Percentiles rank a stretch among this genome's conserved stretches.
These are phyloP conservation scores for Diabrotica balteata DNA, from an alignment of 2,888 invertebrate genomes.

Conservation along the genomic window DNA sequence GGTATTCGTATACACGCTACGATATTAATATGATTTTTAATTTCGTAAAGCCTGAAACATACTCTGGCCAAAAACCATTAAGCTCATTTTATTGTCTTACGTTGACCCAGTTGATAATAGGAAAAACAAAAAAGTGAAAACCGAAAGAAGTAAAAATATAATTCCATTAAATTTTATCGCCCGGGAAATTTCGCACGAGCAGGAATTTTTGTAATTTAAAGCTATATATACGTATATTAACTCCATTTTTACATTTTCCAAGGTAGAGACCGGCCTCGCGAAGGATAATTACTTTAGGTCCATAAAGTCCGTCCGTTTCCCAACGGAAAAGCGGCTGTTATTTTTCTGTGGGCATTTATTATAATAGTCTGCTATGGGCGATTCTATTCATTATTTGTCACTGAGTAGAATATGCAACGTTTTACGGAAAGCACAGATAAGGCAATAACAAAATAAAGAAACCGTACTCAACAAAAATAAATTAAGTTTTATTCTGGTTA, in stretches of 20 bases:
- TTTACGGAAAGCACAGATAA: too few relatives aligned
- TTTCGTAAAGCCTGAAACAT: too few relatives aligned
- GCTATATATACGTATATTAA: slow-evolving; percentile 9
- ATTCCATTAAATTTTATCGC: slow-evolving; percentile 28
- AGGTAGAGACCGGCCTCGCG: background rate
- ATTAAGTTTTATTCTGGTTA: too few relatives aligned
- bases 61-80: too few relatives aligned
- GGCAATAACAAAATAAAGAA: too few relatives aligned
- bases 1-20: too few relatives aligned
- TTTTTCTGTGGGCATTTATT: slow-evolving; percentile 14
- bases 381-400: too few relatives aligned
- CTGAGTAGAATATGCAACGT: too few relatives aligned
- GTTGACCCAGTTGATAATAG: background rate
- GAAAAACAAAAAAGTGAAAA: slow-evolving; percentile 9
- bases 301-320: slow-evolving; percentile 12
- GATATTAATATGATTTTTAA: too few relatives aligned
- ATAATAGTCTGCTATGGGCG: background rate
- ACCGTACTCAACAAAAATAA: too few relatives aligned
- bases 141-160: slow-evolving; percentile 19
- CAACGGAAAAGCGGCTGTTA: slow-evolving; percentile 4
- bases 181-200: slow-evolving; percentile 24
- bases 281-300: slow-evolving; percentile 14
- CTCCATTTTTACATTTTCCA: slow-evolving; percentile 9
- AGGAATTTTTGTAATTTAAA: slow-evolving; percentile 26
- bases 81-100: background rate